phyloP scores from a whole-genome alignment of 2,888 invertebrate genomes.

The Thymelicus lineola region DNA sequence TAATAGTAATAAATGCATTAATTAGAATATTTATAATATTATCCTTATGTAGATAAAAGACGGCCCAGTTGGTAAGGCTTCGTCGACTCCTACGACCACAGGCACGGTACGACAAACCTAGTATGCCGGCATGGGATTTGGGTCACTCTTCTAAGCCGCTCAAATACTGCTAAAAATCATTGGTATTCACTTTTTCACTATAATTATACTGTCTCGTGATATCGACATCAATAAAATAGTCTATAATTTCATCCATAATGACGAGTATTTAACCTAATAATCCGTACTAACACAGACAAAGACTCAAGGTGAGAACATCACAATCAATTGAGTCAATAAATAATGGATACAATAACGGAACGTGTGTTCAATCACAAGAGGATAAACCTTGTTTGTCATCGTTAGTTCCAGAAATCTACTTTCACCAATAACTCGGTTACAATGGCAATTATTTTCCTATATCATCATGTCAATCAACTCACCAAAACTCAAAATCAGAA shows the following conservation, averaged over 20 bases:
- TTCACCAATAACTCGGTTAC: slow-evolving; percentile 21
- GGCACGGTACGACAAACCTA: too few relatives aligned
- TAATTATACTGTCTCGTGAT: slow-evolving; percentile 1
- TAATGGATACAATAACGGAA: slow-evolving; percentile 6
- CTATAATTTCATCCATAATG: neutral
- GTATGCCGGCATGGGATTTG: too few relatives aligned
- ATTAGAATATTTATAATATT: too few relatives aligned
- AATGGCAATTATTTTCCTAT: slow-evolving; percentile 20
- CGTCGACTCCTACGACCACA: too few relatives aligned
- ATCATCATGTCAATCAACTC: slow-evolving; percentile 25
- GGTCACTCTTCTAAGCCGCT: too few relatives aligned
- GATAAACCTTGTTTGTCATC: slow-evolving; percentile 26
- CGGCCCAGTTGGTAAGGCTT: too few relatives aligned
- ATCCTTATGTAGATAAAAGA: too few relatives aligned
- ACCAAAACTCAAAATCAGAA: slow-evolving; percentile 22
- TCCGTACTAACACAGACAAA: neutral
- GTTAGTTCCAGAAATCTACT: slow-evolving; percentile 26
- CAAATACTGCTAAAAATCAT: too few relatives aligned
- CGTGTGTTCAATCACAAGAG: slow-evolving; percentile 9
- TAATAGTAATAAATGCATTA: too few relatives aligned
- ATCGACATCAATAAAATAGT: neutral
- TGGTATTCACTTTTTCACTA: neutral
- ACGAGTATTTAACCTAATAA: neutral
- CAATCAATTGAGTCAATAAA: slow-evolving; percentile 2
- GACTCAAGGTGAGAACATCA: slow-evolving; percentile 1